Percentiles rank a stretch among this genome's conserved stretches.
These are phyloP conservation scores for Astur gentilis DNA, from an alignment of 2,113 vertebrate genomes.

Conservation along the genomic window DNA sequence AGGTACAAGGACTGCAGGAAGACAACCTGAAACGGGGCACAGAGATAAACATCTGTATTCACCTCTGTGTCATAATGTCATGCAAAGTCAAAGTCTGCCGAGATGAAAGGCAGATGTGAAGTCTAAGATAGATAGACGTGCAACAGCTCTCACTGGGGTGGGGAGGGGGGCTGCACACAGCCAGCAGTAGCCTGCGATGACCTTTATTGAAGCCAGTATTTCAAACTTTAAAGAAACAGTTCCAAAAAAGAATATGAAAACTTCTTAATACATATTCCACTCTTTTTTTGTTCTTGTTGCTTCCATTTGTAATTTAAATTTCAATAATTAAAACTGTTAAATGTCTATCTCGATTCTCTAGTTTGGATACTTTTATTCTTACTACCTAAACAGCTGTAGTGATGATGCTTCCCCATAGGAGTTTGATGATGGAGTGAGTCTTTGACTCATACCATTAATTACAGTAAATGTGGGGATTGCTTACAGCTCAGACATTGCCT, in stretches of 20 bases:
- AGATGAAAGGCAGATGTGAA: neutral
- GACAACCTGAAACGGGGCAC: neutral
- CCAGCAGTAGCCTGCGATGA: neutral
- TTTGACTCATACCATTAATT: neutral
- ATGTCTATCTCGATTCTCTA: neutral
- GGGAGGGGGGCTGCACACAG: neutral
- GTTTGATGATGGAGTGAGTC: neutral
- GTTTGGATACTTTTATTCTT: neutral
- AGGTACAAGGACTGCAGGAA: neutral
- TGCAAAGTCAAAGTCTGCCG: neutral
- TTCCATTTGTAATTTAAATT: neutral
- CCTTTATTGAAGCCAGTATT: neutral
- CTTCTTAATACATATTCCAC: neutral
- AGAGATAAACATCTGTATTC: neutral
- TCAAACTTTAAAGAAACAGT: neutral
- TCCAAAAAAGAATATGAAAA: neutral
- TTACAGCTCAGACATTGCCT: neutral
- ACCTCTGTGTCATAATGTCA: neutral
- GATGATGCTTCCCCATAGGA: neutral
- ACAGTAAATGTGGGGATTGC: neutral
- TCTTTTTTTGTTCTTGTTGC: too few species aligned
- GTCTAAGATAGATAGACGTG: neutral
- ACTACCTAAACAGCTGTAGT: neutral
- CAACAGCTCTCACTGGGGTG: neutral
- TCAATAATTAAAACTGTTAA: neutral